Evolutionary conservation across 2,113 vertebrate species (phyloP), one percentile per base, ranked within the genome.

Genomic region (Osmerus mordax): DNA sequence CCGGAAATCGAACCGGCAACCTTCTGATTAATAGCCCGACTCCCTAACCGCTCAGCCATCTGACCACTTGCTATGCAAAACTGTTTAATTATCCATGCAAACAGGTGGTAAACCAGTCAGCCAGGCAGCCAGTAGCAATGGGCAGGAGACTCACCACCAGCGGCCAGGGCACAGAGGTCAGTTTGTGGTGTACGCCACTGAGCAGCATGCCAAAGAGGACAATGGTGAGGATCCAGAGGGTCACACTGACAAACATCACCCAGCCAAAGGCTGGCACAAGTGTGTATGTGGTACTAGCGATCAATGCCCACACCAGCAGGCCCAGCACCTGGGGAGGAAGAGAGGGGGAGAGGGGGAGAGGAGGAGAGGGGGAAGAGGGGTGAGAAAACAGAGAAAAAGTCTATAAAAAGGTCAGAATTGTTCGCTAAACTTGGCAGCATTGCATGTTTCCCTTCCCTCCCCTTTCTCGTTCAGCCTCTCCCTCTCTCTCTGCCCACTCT

Each of bases 171-270:
- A 98, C 66, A 58, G 78, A 2, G 0, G 87, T 59, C 53, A 94
- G 75, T 28, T 85, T 93, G 47, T 66, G 19, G 4, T 91, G 87
- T 63, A 91, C 69, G 8, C 92, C 86, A 29, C 94, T 90, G 61
- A 97, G 83, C 72, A 95, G 91, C 63, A 90, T 5, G 21, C 91
- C 1, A 61, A 96, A 94, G 79, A 99, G 81, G 69, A 93, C 52
- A 79, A 92, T 82, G 54, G 95, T 97, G 71, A 94, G 60, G 77
- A 97, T 77, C 96, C 97, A 99, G 73, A 94, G 85, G 11, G 94
- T 91, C 81, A 98, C 79, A 3, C 94, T 92, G 0, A 98, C 95
- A n/a, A 98, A 97, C 93, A 98, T 84, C 79, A 98, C 96, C 96
- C 96, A 99, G 82, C 94, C 91, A 0, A 94, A 96, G 0, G 88